A percentile compares a stretch with the other conserved stretches of the same genome.
Conservation (phyloP, 2,113 vertebrate species). For the Prionailurus bengalensis region DNA sequence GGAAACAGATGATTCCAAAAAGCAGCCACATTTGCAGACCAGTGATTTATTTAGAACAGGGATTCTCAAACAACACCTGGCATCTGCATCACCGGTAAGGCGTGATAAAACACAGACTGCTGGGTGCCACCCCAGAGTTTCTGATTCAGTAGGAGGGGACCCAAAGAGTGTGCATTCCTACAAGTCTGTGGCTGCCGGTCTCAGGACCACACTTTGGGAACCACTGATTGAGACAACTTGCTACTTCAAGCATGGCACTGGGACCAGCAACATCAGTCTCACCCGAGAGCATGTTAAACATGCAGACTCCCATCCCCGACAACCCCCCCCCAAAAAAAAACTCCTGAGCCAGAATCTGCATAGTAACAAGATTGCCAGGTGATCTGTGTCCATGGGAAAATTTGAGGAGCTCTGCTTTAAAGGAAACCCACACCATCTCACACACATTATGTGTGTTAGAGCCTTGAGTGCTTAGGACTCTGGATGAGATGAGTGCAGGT, state of each 20-base stretch:
- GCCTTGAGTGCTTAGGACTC: not conserved
- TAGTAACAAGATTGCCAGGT: not conserved
- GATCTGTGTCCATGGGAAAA: not conserved
- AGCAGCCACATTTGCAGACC: not conserved
- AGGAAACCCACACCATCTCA: not conserved
- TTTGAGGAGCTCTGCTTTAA: not conserved
- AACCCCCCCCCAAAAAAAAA: accelerated
- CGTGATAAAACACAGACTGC: not conserved
- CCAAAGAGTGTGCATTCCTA: not conserved
- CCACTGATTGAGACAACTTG: not conserved
- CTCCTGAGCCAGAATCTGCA: not conserved
- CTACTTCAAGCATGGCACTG: not conserved
- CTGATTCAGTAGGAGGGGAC: not conserved
- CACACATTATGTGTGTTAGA: not conserved
- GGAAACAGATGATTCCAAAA: not conserved
- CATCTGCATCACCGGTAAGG: accelerated
- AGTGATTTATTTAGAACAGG: not conserved
- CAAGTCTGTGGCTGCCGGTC: not conserved
- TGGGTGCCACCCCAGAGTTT: not conserved
- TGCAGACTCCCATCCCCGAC: not conserved
- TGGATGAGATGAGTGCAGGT: too few relatives aligned
- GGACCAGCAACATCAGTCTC: not conserved
- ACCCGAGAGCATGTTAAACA: not conserved
- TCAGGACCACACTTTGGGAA: not conserved
- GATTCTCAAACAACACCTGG: not conserved